A percentile compares a stretch with the other conserved stretches of the same genome.
Evolutionary conservation across 37 sponge, comb jelly and placozoan species (phyloP).

Genomic region (Bolinopsis microptera): DNA sequence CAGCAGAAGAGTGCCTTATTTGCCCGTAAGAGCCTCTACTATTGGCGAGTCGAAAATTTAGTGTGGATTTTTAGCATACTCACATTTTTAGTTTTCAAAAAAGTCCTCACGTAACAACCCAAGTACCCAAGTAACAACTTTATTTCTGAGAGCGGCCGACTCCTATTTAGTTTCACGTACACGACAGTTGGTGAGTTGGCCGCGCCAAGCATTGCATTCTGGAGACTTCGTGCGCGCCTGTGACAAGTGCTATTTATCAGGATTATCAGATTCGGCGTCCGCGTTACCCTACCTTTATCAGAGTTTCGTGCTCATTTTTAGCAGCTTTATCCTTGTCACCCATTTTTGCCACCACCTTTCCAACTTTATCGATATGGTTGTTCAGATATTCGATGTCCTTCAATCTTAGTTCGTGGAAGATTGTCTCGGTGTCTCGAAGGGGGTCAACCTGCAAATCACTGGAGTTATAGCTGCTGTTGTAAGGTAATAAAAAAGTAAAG

Average conservation of each 20-base stretch:
- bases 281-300: conserved; percentile 20
- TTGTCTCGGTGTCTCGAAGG: conserved; percentile 90
- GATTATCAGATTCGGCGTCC: background rate
- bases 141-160: too few relatives aligned
- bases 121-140: too few relatives aligned
- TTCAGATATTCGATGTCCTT: conserved; percentile 71
- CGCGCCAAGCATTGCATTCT: too few relatives aligned
- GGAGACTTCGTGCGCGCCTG: conserved; percentile 6
- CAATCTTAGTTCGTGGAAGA: conserved; percentile 84
- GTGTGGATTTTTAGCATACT: too few relatives aligned
- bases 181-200: too few relatives aligned
- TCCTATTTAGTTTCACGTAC: too few relatives aligned
- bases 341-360: conserved; percentile 48
- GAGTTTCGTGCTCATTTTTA: conserved; percentile 15
- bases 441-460: conserved; percentile 75
- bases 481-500: too few relatives aligned
- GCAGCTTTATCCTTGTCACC: conserved; percentile 63
- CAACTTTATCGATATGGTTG: conserved; percentile 53
- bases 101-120: background rate
- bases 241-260: background rate
- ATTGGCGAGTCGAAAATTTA: too few relatives aligned
- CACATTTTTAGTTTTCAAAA: background rate
- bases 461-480: too few relatives aligned
- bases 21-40: too few relatives aligned
- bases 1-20: too few relatives aligned